Evolutionary conservation across 2,888 invertebrate genomes (phyloP), one percentile per base, ranked within the genome.

Genomic region (Quadroppia sp.): DNA sequence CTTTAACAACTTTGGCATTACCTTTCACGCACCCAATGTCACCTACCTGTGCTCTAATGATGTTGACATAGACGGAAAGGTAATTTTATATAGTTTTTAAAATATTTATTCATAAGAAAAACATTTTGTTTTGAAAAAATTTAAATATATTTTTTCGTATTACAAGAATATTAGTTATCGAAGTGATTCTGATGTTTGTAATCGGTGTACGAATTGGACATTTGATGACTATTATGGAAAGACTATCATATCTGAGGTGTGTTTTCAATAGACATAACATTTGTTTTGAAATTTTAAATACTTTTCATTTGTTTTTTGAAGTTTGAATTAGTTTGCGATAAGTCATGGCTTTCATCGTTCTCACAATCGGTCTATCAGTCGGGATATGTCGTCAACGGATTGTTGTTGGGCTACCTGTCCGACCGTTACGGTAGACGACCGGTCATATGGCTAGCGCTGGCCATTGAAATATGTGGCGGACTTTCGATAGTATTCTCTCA

Each of bases 1-100:
- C 1, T 53, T 74, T 40, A 53, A 74, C 28, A 74, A 71, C 45
- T 32, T 74, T 23, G 74, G 71, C 3, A 28, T 32, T 17, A 48
- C 71, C 23, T 74, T 74, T 61, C 71, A 74, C 40, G 74, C 74
- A 17, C 48, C 71, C 13, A 74, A 71, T 32, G 53, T 69, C 30
- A 70, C 40, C 61, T 74, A 72, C 48, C 32, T 36, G 36, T 74
- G 74, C 64, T 11, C 30, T 28, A 6, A 56, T 25, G n/a, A n/a
- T n/a, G n/a, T n/a, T n/a, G n/a, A n/a, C n/a, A n/a, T n/a, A n/a
- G n/a, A n/a, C n/a, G n/a, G n/a, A n/a, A n/a, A n/a, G n/a, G n/a
- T n/a, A n/a, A n/a, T n/a, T n/a, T n/a, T n/a, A n/a, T n/a, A n/a
- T n/a, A n/a, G n/a, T n/a, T n/a, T n/a, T n/a, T n/a, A n/a, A n/a